Evolutionary conservation across 2,888 invertebrate species (phyloP).

Genomic region (Himalopsyche japonica): DNA sequence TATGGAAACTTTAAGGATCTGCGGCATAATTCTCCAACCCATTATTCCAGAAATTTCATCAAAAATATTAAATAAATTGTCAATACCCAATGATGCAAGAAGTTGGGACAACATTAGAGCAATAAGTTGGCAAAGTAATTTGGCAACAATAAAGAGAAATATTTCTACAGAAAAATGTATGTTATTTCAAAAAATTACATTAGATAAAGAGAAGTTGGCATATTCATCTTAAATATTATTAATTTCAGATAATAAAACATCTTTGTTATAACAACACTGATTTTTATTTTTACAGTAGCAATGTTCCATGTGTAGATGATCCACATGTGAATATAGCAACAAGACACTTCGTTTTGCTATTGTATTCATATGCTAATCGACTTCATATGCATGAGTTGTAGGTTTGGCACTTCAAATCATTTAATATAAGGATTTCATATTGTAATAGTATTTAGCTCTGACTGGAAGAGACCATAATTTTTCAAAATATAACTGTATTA

Average conservation of each 20-base stretch:
- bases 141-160: conserved; percentile 51
- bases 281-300: not conserved
- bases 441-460: too few relatives aligned
- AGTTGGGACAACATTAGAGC: conserved; percentile 51
- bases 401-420: too few relatives aligned
- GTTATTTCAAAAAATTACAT: conserved; percentile 54
- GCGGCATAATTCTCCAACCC: conserved; percentile 81
- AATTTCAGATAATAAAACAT: too few relatives aligned
- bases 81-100: conserved; percentile 48
- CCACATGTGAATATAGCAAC: too few relatives aligned
- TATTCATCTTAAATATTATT: not conserved
- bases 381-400: too few relatives aligned
- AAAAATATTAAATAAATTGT: conserved; percentile 71
- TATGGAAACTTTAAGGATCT: conserved; percentile 81
- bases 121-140: conserved; percentile 52
- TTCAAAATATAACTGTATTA: too few relatives aligned
- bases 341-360: too few relatives aligned
- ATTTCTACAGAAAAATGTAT: conserved; percentile 55
- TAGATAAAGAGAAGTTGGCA: conserved; percentile 17
- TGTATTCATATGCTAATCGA: too few relatives aligned
- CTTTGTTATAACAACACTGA: not conserved
- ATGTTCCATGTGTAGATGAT: too few relatives aligned
- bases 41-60: conserved; percentile 75
- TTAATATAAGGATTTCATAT: too few relatives aligned
- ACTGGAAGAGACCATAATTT: too few relatives aligned